phyloP scores from a whole-genome alignment of 2,888 invertebrate genomes.

The Chrysotoxum bicinctum region DNA sequence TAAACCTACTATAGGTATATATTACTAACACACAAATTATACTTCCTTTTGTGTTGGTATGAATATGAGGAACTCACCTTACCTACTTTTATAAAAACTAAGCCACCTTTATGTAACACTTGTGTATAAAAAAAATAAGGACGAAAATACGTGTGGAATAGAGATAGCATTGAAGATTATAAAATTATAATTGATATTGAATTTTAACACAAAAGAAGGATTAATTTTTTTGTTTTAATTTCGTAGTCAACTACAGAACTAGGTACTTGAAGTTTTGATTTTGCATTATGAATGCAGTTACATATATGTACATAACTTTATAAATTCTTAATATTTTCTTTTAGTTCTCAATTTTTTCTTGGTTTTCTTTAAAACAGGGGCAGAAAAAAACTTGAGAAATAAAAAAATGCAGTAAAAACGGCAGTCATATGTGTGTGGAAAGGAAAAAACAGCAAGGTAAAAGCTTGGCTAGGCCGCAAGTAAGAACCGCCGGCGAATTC shows the following conservation, averaged over 20 bases:
- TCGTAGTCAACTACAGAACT: neutral
- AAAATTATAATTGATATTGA: neutral
- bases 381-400: neutral
- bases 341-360: neutral
- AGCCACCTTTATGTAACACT: neutral
- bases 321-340: neutral
- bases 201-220: neutral
- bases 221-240: no score
- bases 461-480: conserved; percentile 72
- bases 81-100: neutral
- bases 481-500: conserved; percentile 74
- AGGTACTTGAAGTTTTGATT: neutral
- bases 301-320: neutral
- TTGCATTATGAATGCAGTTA: neutral
- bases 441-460: conserved; percentile 54
- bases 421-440: conserved; percentile 53
- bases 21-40: neutral
- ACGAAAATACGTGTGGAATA: neutral
- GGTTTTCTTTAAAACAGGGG: neutral
- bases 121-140: neutral
- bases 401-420: conserved; percentile 40
- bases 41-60: neutral
- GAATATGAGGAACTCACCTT: neutral
- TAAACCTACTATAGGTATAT: no score
- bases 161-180: neutral